phyloP scores from a whole-genome alignment of 1,140 invertebrate species.

The Mya arenaria region DNA sequence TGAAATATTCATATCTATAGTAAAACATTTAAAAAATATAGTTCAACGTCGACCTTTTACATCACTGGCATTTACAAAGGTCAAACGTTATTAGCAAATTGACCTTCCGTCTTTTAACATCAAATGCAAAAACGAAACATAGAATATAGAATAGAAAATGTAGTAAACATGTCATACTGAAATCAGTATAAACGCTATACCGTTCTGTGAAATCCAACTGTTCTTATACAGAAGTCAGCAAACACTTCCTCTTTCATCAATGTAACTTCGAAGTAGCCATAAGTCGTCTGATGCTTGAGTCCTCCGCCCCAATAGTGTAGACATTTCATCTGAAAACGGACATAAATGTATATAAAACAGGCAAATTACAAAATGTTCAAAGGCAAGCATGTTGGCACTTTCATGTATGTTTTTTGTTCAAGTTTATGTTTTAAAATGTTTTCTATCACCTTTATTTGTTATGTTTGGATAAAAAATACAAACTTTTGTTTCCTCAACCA shows the following conservation, averaged over 20 bases:
- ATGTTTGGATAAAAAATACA: too few species aligned
- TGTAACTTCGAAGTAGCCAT: slow-evolving; percentile 76
- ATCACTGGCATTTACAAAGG: not conserved
- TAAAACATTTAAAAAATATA: not conserved
- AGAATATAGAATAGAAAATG: not conserved
- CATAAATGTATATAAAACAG: not conserved
- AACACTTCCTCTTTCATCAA: not conserved
- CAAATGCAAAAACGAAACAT: too few species aligned
- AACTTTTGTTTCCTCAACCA: slow-evolving; percentile 38
- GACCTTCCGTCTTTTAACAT: too few species aligned
- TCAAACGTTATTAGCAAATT: not conserved
- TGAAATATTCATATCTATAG: not conserved
- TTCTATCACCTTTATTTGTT: not conserved
- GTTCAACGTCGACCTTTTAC: too few species aligned
- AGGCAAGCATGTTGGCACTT: too few species aligned
- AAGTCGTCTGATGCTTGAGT: not conserved
- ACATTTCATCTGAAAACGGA: slow-evolving; percentile 91
- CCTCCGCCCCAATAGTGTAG: slow-evolving; percentile 96
- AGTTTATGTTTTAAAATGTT: not conserved
- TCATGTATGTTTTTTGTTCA: too few species aligned
- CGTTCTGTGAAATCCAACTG: not conserved
- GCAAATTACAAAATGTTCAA: too few species aligned
- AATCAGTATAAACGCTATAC: not conserved
- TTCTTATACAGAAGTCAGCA: slow-evolving; percentile 22
- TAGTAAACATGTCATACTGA: not conserved